These are phyloP conservation scores for Siniperca undulata DNA, from an alignment of 2,797 vertebrate genomes.

Conservation along the genomic window DNA sequence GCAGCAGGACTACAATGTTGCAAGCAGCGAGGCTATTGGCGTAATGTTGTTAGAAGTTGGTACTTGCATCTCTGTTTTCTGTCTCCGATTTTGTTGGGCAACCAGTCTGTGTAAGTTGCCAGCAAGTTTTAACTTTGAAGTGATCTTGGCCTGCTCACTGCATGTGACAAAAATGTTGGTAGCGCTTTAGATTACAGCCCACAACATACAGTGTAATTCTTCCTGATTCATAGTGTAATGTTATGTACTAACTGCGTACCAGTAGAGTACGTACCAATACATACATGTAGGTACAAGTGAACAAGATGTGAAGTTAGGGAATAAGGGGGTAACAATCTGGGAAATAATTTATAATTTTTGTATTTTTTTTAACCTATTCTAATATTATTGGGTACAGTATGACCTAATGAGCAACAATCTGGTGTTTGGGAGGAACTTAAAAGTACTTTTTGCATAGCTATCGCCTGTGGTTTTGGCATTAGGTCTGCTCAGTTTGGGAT, in stretches of 20 bases:
- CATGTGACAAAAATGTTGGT: conserved; percentile 3
- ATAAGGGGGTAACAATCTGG: too few species aligned
- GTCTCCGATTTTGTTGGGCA: conserved; percentile 21
- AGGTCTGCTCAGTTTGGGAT: not conserved
- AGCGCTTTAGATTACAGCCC: not conserved
- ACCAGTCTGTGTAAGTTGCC: not conserved
- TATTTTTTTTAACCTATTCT: not conserved
- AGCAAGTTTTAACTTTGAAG: not conserved
- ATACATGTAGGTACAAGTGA: not conserved
- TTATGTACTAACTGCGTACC: not conserved
- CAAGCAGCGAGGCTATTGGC: conserved; percentile 1
- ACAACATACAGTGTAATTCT: not conserved
- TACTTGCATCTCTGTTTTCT: conserved; percentile 12
- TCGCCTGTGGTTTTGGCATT: not conserved
- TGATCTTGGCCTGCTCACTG: not conserved
- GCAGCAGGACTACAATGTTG: conserved; percentile 29
- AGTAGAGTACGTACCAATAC: not conserved
- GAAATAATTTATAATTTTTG: not conserved
- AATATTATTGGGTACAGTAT: not conserved
- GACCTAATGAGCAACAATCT: not conserved
- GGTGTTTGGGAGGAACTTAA: not conserved
- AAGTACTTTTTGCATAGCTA: not conserved
- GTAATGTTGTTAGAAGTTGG: conserved; percentile 41
- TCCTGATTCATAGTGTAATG: not conserved
- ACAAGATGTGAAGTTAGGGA: not conserved